Evolutionary conservation across 2,888 invertebrate genomes (phyloP), one percentile per base, ranked within the genome.

Genomic region (Aromia moschata): DNA sequence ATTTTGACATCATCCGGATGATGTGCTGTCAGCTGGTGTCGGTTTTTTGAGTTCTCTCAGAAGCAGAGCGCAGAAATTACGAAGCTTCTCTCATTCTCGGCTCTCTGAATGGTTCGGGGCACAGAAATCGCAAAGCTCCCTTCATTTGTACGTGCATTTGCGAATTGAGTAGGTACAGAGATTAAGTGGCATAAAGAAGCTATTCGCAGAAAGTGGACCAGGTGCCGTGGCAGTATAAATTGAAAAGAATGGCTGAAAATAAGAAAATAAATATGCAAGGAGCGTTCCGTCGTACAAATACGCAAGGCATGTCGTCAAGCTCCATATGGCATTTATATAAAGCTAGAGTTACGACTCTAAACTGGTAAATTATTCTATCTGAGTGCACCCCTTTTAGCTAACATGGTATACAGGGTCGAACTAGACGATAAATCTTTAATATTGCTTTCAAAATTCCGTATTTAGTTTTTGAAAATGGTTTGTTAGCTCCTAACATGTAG

Each of bases 221-320:
- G 43, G 43, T 43, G 43, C n/a, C 43, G 20, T 5, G 10, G 43
- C 14, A n/a, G n/a, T 43, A 43, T 43, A 43, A 43, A 43, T 43
- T 43, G 25, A 43, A 25, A 25, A 12, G 7, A 43, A 20, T 18
- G 14, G n/a, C 11, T 25, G 43, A 43, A 43, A 43, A 43, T 43
- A 43, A 43, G 43, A 43, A 25, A 12, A 43, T 43, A 43, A 43
- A 43, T 43, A 43, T 43, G 18, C 43, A 25, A 14, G 18, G 12
- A 25, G 4, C 43, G 43, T 43, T 20, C 25, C 12, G 17, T 14
- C 25, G 20, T 20, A 43, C 43, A 43, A 43, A 43, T 43, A 43
- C 43, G 43, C 43, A 43, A 43, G 25, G 25, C 43, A 43, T 43
- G 43, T 43, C 43, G 43, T 43, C 43, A 43, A 25, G 43, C 43